Evolutionary conservation across 1,140 invertebrate species (phyloP).

Genomic region (Schlechtendalia chinensis): DNA sequence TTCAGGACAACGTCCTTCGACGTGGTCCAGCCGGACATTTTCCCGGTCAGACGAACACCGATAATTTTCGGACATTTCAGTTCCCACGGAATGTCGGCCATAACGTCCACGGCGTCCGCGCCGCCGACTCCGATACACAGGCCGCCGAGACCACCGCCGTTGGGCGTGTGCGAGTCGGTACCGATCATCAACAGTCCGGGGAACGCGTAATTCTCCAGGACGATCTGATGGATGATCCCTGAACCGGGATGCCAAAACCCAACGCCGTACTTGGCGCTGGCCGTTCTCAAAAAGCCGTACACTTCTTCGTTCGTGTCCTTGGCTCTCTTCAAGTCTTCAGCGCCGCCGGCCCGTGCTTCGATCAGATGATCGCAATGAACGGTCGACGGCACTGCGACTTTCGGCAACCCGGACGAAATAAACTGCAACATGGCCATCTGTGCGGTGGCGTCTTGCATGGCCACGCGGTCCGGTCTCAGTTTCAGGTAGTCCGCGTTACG

Average conservation of each 20-base stretch:
- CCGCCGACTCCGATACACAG: conserved; percentile 99
- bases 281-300: conserved; percentile 90
- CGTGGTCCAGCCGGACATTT: conserved; percentile 61
- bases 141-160: conserved; percentile 95
- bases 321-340: conserved; percentile 86
- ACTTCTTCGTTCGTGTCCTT: conserved; percentile 97
- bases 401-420: conserved; percentile 92
- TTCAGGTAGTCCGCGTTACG: conserved; percentile 84
- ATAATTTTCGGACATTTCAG: conserved; percentile 92
- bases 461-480: conserved; percentile 93
- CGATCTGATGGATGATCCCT: conserved; percentile 98
- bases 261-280: conserved; percentile 96
- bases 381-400: conserved; percentile 94
- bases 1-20: conserved; percentile 99
- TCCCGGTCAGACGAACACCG: conserved; percentile 22
- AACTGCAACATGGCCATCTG: conserved; percentile 99
- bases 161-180: conserved; percentile 98
- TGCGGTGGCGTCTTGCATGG: conserved; percentile 99
- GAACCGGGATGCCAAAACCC: conserved; percentile 99
- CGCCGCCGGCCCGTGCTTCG: conserved; percentile 89
- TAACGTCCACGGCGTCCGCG: conserved; percentile 99
- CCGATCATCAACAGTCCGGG: conserved; percentile 96
- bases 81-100: conserved; percentile 99
- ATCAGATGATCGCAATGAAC: conserved; percentile 99
- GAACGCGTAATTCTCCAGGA: conserved; percentile 98